Percentiles rank a stretch among this genome's conserved stretches.
phyloP scores from a whole-genome alignment of 2,888 invertebrate genomes.

The Eurytoma californica region DNA sequence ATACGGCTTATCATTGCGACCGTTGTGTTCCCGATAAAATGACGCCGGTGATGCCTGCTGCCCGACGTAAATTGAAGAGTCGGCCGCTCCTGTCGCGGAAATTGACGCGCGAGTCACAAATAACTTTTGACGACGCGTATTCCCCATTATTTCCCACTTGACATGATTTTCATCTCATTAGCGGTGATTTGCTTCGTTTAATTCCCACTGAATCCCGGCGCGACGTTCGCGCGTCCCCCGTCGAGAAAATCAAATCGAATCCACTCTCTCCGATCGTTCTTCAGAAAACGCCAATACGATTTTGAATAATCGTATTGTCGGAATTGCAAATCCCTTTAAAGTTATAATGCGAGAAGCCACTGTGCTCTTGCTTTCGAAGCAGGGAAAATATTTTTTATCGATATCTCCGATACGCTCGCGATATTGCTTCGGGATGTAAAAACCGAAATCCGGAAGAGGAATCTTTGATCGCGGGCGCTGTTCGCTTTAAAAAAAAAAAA shows the following conservation, averaged over 20 bases:
- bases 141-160: conserved; percentile 54
- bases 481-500: background rate
- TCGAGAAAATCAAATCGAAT: too few species aligned
- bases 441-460: background rate
- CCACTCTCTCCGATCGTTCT: too few species aligned
- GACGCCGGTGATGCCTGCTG: conserved; percentile 3
- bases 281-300: too few species aligned
- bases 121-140: conserved; percentile 38
- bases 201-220: background rate
- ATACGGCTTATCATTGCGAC: conserved; percentile 41
- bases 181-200: conserved; percentile 19
- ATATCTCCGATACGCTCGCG: too few species aligned
- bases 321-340: too few species aligned
- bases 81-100: conserved; percentile 52
- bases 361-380: background rate
- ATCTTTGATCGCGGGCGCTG: background rate
- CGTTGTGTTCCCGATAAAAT: conserved; percentile 34
- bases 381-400: background rate
- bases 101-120: conserved; percentile 45
- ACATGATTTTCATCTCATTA: conserved; percentile 33
- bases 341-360: too few species aligned
- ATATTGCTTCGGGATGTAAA: too few species aligned
- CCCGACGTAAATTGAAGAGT: conserved; percentile 39
- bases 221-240: background rate
- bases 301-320: too few species aligned